Conservation (phyloP, 1,140 invertebrate species). For the Aphelenchoides besseyi region DNA sequence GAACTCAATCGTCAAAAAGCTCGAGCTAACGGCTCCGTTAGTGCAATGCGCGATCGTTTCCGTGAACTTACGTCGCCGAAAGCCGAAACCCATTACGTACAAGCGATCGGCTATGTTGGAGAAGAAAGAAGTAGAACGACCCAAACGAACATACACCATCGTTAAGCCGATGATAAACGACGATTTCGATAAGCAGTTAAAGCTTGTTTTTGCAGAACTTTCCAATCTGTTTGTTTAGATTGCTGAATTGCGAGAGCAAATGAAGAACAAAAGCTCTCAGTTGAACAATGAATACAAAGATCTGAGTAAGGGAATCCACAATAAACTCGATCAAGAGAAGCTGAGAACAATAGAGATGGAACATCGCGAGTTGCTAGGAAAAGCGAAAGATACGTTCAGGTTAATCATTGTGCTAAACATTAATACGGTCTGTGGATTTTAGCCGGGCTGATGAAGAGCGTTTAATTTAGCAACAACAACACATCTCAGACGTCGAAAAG, state of each 20-base stretch:
- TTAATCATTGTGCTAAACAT: not conserved
- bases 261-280: conserved; percentile 33
- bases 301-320: conserved; percentile 44
- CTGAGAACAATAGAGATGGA: conserved; percentile 33
- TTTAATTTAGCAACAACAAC: not conserved
- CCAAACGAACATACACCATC: conserved; percentile 43
- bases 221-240: conserved; percentile 32
- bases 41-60: conserved; percentile 52
- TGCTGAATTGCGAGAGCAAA: conserved; percentile 51
- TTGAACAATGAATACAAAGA: conserved; percentile 39
- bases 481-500: conserved; percentile 9
- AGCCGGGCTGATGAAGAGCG: conserved; percentile 25
- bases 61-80: conserved; percentile 28
- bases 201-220: not conserved
- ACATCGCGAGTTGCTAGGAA: conserved; percentile 28
- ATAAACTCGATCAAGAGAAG: conserved; percentile 37
- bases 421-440: not conserved
- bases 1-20: not conserved
- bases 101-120: conserved; percentile 54
- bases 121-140: conserved; percentile 21
- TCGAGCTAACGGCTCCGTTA: conserved; percentile 18
- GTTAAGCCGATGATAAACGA: conserved; percentile 57
- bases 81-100: conserved; percentile 49
- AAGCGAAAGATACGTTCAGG: conserved; percentile 16
- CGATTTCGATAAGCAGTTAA: conserved; percentile 58